These are phyloP conservation scores for Caenorhabditis sp. DNA, from an alignment of 2,888 invertebrate genomes.

Conservation along the genomic window DNA sequence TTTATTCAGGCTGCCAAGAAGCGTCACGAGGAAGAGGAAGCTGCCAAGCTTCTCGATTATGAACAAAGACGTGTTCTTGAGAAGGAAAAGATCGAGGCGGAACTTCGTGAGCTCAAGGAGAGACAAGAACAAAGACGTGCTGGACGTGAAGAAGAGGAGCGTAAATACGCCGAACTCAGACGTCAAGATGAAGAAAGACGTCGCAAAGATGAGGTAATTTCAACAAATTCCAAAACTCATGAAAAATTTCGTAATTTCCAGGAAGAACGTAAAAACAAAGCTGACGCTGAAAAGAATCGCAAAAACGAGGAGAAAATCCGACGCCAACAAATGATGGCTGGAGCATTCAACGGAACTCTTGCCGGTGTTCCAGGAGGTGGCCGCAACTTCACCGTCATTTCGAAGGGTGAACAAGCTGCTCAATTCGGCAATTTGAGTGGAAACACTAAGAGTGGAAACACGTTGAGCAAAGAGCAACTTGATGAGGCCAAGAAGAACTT, in stretches of 20 bases:
- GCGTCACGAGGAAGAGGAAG: conserved; percentile 71
- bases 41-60: conserved; percentile 68
- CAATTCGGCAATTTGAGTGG: conserved; percentile 59
- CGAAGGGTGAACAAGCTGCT: conserved; percentile 57
- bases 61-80: conserved; percentile 76
- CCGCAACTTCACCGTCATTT: conserved; percentile 63
- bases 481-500: conserved; percentile 67
- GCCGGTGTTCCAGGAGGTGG: conserved; percentile 53
- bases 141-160: conserved; percentile 66
- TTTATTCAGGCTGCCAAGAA: conserved; percentile 64
- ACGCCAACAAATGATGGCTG: conserved; percentile 71
- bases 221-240: background rate
- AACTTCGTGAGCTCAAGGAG: conserved; percentile 93
- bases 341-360: conserved; percentile 62
- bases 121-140: conserved; percentile 80
- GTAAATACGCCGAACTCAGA: conserved; percentile 61
- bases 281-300: conserved; percentile 67
- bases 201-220: conserved; percentile 58
- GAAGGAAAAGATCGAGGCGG: conserved; percentile 79
- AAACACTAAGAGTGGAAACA: conserved; percentile 35
- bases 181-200: conserved; percentile 65
- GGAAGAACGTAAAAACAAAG: conserved; percentile 56
- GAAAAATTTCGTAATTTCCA: conserved; percentile 14
- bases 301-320: conserved; percentile 71
- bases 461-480: conserved; percentile 58